phyloP scores from a whole-genome alignment of 2,888 invertebrate species.

The Drosophila longiperda region DNA sequence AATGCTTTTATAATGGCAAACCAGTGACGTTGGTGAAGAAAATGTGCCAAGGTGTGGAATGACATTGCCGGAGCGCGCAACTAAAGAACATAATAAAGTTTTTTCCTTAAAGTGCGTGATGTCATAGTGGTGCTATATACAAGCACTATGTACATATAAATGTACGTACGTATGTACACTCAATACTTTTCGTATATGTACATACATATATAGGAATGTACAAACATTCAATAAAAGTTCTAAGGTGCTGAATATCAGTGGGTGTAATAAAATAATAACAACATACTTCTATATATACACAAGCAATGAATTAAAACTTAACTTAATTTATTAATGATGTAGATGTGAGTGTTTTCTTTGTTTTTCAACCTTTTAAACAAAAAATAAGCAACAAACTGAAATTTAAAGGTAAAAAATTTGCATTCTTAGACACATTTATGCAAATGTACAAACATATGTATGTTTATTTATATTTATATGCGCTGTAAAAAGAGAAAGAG shows the following conservation, averaged over 20 bases:
- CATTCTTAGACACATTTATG: conserved; percentile 19
- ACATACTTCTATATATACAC: background rate
- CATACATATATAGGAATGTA: conserved; percentile 11
- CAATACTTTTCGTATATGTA: conserved; percentile 17
- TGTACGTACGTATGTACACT: conserved; percentile 14
- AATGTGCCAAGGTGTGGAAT: conserved; percentile 19
- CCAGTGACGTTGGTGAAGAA: conserved; percentile 18
- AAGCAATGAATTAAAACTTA: conserved; percentile 7
- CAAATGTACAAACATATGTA: background rate
- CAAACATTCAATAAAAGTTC: conserved; percentile 18
- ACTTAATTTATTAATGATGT: conserved; percentile 11
- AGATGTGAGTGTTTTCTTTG: conserved; percentile 7
- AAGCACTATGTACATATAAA: conserved; percentile 15
- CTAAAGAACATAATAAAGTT: conserved; percentile 22
- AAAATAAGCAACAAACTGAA: conserved; percentile 47
- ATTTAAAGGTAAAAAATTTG: conserved; percentile 64
- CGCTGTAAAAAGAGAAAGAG: conserved; percentile 3
- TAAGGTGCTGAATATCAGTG: conserved; percentile 10
- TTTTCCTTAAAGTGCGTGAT: conserved; percentile 57
- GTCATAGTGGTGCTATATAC: conserved; percentile 61
- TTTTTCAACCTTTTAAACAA: conserved; percentile 21
- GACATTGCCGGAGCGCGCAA: conserved; percentile 4
- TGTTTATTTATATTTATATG: conserved; percentile 3
- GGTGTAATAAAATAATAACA: conserved; percentile 25
- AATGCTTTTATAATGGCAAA: conserved; percentile 23